Base-by-base conservation (phyloP, 1,140 invertebrate genomes). In the Mamestra configurata region DNA sequence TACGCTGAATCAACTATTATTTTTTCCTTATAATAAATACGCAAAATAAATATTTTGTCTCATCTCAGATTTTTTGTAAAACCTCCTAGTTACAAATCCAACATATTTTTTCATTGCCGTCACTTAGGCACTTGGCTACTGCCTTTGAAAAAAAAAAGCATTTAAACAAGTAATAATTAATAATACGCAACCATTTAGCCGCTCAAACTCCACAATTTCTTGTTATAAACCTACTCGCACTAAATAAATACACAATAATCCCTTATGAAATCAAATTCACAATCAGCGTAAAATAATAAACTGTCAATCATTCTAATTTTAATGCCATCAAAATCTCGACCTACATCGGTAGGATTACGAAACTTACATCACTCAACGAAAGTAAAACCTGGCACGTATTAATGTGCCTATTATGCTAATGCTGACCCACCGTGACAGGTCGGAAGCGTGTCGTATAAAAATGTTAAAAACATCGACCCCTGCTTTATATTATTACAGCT, bases 391-490 rank as follows among this genome's bases (percentile, higher is more conserved):
- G 49, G 46, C 49, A 51, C 27, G 75, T 43, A 78, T 78, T 78
- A 78, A 78, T 78, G 76, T 53, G 46, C 24, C 22, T 66, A 78
- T 70, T 70, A 78, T 78, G 76, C 35, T 70, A 78, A 78, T 78
- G 49, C 40, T 66, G 76, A 78, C 64, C 76, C 35, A 55, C 49
- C 46, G 76, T 78, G 61, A 53, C 43, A 66, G 66, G 64, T 61
- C 64, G 64, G 76, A 55, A 70, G 46, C 43, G 64, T 53, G 76
- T 53, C 64, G 64, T 46, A 66, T 40, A 66, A 64, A 66, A 57
- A 57, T 24, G 20, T 24, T 13, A 57, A 66, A 66, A 43, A 66
- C 61, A 66, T 43, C 35, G 61, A 22, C 31, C 35, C 35, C 18
- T 40, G n/a, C 59, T 35, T 64, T 64, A 31, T 7, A 22, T 11